These are phyloP conservation scores for Sciurus niger DNA, from an alignment of 2,113 vertebrate genomes.

Conservation along the genomic window DNA sequence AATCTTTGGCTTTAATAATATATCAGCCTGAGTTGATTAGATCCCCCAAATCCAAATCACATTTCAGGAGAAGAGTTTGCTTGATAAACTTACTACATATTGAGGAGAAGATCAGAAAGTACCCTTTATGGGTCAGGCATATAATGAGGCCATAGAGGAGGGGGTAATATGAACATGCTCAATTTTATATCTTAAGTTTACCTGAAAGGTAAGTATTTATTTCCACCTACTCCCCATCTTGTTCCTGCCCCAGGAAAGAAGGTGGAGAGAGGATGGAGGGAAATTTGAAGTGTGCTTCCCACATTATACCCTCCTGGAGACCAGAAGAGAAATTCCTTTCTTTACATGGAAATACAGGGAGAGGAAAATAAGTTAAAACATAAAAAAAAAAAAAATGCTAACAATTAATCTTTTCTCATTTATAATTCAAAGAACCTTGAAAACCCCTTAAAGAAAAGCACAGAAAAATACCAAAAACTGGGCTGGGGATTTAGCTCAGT, in stretches of 20 bases:
- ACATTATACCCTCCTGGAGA: neutral
- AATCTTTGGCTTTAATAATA: neutral
- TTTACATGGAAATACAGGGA: neutral
- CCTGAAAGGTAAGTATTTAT: neutral
- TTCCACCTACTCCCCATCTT: neutral
- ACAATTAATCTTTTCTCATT: neutral
- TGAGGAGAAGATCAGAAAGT: neutral
- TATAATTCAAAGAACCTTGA: neutral
- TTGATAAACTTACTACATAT: neutral
- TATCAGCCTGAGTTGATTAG: neutral
- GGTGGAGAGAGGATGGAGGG: neutral
- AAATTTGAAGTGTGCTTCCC: neutral
- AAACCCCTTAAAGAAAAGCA: neutral
- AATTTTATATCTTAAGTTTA: neutral
- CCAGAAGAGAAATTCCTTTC: neutral
- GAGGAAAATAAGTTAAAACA: neutral
- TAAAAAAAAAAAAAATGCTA: neutral
- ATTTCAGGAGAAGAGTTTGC: neutral
- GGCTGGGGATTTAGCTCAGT: too few relatives aligned
- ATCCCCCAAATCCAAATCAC: neutral
- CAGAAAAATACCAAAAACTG: neutral
- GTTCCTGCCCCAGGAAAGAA: neutral
- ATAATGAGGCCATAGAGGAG: neutral
- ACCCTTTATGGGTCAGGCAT: neutral
- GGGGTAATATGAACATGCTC: neutral